phyloP scores from a whole-genome alignment of 1,140 invertebrate genomes.

The Leptinotarsa texana region DNA sequence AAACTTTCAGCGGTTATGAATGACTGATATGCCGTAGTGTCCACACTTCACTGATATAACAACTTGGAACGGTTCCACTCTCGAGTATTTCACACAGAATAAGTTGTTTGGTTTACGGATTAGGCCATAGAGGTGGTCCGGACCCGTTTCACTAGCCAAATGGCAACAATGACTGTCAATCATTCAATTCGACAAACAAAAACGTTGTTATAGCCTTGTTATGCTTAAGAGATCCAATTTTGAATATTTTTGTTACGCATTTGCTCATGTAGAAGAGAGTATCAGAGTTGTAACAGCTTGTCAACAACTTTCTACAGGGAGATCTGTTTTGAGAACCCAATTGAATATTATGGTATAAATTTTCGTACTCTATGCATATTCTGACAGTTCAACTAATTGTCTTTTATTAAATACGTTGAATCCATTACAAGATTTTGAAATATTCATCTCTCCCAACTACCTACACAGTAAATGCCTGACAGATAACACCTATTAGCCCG shows the following conservation, averaged over 20 bases:
- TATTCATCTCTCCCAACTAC: no score
- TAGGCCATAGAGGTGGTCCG: slow-evolving; percentile 4
- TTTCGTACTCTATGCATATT: no score
- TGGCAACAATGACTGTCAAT: slow-evolving; percentile 22
- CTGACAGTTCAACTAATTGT: no score
- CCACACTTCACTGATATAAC: neutral
- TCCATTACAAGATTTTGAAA: no score
- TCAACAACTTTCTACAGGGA: neutral
- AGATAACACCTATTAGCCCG: no score
- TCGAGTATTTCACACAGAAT: slow-evolving; percentile 25
- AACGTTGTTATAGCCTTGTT: neutral
- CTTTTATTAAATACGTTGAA: no score
- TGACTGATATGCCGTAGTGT: neutral
- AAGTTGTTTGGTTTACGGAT: slow-evolving; percentile 15
- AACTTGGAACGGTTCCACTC: neutral
- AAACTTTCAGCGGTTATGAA: neutral
- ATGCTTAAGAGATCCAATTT: slow-evolving; percentile 19
- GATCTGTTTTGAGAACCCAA: neutral
- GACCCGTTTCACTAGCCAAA: neutral
- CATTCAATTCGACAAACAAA: slow-evolving; percentile 16
- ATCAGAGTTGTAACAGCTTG: neutral
- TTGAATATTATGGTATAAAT: no score
- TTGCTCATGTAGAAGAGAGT: slow-evolving; percentile 7
- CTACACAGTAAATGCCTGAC: no score
- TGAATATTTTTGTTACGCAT: slow-evolving; percentile 9